Evolutionary conservation across 2,888 invertebrate genomes (phyloP), one percentile per base, ranked within the genome.

Genomic region (Archaeoteleia sp.): DNA sequence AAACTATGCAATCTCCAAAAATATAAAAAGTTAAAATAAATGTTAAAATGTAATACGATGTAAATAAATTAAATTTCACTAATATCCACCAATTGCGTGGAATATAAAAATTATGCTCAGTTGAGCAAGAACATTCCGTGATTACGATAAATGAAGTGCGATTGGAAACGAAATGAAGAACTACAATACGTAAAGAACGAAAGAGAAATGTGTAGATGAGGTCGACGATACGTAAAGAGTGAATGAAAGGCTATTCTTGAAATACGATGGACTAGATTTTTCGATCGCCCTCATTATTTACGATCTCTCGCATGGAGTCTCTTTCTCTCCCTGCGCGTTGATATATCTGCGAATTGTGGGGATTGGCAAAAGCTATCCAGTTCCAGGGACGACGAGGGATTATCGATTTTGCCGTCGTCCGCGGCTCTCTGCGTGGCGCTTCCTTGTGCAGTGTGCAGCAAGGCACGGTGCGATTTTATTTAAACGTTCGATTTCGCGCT

Each of bases 341-440:
- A 5, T 20, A 20, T 5, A 34, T 58, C 58, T 17, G 30, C 30
- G 29, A 42, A 42, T 42, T 35, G 58, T 8, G 34, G 45, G 53
- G 53, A 53, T 61, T 45, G 45, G 67, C 73, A 72, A 71, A 63
- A 73, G 57, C 61, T 55, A 63, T 30, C 55, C 51, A 30, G 51
- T 55, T n/a, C 65, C 58, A 58, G 67, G 51, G 61, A 63, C 35
- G 37, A 67, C 48, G 45, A 12, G 74, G n/a, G 65, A 74, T 73
- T 74, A 74, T 74, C 70, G 74, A 70, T 74, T 72, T 72, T 71
- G 70, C 72, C 61, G 67, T 57, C 55, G 30, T 61, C 37, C 39
- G 39, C 53, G 43, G 55, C 35, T 32, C 37, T 34, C 12, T 48
- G 17, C 39, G 29, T 20, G 29, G 20, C 27, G 20, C 53, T 37